Conservation (phyloP, 2,797 vertebrate genomes). For the Aplochiton taeniatus region DNA sequence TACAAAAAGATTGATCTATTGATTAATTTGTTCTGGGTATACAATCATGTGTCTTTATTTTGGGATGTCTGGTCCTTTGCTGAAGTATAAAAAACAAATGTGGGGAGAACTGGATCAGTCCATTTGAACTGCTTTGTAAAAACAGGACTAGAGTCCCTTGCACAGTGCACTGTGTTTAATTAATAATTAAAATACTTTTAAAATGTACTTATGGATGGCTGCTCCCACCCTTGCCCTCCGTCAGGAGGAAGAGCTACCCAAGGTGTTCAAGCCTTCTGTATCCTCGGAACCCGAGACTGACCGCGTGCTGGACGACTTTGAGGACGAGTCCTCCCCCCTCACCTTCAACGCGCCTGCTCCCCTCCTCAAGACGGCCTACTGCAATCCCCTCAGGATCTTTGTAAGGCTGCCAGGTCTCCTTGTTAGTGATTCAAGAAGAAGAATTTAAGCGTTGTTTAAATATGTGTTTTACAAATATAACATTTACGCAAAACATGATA, state of each 20-base stretch:
- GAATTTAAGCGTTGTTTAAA: background rate
- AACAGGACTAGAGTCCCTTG: too few species aligned
- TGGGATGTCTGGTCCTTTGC: too few species aligned
- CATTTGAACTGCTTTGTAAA: too few species aligned
- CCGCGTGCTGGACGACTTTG: slow-evolving; percentile 13
- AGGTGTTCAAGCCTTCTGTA: background rate
- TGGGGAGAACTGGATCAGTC: too few species aligned
- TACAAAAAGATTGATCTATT: too few species aligned
- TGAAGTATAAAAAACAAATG: too few species aligned
- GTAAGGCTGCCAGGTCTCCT: slow-evolving; percentile 47
- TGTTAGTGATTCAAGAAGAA: background rate
- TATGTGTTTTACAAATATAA: background rate
- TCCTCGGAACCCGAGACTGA: slow-evolving; percentile 2
- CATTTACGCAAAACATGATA: background rate
- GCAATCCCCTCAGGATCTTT: slow-evolving; percentile 75
- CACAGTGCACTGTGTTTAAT: too few species aligned
- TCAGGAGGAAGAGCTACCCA: slow-evolving; percentile 51
- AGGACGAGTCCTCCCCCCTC: slow-evolving; percentile 30
- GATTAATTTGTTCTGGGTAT: too few species aligned
- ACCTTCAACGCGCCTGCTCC: slow-evolving; percentile 62
- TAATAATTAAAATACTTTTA: too few species aligned
- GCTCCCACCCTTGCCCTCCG: background rate
- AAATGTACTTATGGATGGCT: too few species aligned
- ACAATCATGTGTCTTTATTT: too few species aligned
- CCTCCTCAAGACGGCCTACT: slow-evolving; percentile 51